Evolutionary conservation across 2,113 vertebrate genomes (phyloP).

Genomic region (Eulacestoma nigropectus): DNA sequence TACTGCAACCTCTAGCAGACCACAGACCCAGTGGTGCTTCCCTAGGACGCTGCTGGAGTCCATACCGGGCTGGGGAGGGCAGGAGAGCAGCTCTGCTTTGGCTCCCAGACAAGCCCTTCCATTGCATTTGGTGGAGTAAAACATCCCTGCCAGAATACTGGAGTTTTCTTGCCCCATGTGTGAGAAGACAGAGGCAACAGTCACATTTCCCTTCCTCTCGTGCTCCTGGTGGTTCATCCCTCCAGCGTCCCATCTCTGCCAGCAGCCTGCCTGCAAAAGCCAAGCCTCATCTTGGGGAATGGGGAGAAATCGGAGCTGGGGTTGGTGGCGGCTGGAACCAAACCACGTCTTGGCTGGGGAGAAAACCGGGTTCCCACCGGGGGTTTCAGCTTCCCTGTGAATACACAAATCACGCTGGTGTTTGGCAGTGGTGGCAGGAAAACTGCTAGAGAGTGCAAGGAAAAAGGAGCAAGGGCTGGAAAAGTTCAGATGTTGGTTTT

Average conservation of each 20-base stretch:
- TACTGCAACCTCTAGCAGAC: neutral
- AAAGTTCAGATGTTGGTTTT: neutral
- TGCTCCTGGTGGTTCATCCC: neutral
- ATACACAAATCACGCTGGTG: neutral
- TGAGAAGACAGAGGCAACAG: fast-evolving
- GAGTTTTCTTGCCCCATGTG: fast-evolving
- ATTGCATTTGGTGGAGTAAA: neutral
- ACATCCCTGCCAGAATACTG: neutral
- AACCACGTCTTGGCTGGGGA: neutral
- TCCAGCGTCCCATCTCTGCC: neutral
- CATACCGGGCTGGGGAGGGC: neutral
- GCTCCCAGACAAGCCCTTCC: neutral
- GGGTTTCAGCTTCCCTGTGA: neutral
- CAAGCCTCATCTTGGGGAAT: neutral
- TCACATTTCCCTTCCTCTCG: fast-evolving
- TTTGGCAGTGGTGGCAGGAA: neutral
- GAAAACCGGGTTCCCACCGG: fast-evolving
- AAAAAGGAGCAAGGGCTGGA: neutral
- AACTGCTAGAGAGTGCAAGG: neutral
- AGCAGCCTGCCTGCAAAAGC: neutral
- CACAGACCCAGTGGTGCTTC: neutral
- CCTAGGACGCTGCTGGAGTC: neutral
- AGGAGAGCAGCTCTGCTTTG: neutral
- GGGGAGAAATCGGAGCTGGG: neutral
- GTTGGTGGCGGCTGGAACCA: neutral